Evolutionary conservation across 2,113 vertebrate species (phyloP), one percentile per base, ranked within the genome.

Genomic region (Lophotis ruficrista): DNA sequence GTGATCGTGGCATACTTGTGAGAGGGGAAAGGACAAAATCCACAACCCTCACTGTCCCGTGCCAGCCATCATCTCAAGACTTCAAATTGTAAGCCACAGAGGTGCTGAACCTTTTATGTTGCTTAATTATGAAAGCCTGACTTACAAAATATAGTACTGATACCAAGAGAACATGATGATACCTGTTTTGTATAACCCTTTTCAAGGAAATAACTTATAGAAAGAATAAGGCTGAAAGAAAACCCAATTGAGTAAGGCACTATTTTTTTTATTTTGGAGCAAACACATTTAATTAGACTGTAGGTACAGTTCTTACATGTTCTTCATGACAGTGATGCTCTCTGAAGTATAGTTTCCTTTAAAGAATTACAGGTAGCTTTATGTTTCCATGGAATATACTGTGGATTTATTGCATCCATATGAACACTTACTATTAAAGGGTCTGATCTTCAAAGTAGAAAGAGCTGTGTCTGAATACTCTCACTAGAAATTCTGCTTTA

Each of bases 1-100:
- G 51, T 0, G 1, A 0, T 56, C 4, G 2, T 71, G 37, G 20
- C 3, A 4, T 58, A 35, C 3, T 12, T 68, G 4, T 27, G 14
- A 64, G 58, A 54, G 12, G 12, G 22, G 47, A 76, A 83, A 80
- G 43, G 33, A 68, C 15, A 60, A 72, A 23, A 4, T 56, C 51
- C 48, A 68, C 27, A 48, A 14, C 7, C 3, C 5, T 58, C 11
- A 20, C 23, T 71, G 19, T 43, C 15, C 28, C 41, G 48, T 5
- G 12, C 2, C 16, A n/a, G 27, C 24, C 10, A 43, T 56, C 31
- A n/a, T 15, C 31, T 83, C 62, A 78, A 53, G 47, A 37, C 7
- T 62, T 79, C 9, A 69, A 33, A 43, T 9, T 33, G 2, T 57
- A 53, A 85, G 33, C 38, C n/a, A 30, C 4, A 45, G 48, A 48